Base-by-base conservation (phyloP, 2,888 invertebrate species). In the Mayetiola destructor region DNA sequence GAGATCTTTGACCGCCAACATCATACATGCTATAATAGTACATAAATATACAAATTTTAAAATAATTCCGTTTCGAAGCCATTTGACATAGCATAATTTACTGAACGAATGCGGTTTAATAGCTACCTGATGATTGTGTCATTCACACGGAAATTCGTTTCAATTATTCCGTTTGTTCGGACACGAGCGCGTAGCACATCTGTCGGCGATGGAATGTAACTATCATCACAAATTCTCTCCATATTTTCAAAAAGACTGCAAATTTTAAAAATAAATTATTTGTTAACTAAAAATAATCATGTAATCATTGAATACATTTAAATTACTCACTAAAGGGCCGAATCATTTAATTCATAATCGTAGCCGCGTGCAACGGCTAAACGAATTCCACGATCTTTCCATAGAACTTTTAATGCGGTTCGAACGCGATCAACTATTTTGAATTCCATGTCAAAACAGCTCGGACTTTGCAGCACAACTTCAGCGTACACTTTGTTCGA, bases 321-420 rank as follows among this genome's bases (percentile, higher is more conserved):
- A n/a, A n/a, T n/a, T 23, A 74, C 78, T 74, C 72, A 80, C 80
- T 80, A 81, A 60, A 80, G 72, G 48, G 81, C 81, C 1, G 80
- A 81, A 68, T 81, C 81, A 64, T 81, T 81, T 30, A 81, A 70
- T 65, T 81, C 80, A 65, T 80, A 81, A 64, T 81, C 81, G 64
- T 80, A 81, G 36, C 81, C 81, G 63, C 80, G 68, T n/a, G 79
- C 77, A 1, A 81, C 80, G 21, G 80, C 80, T 42, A 78, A 67
- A 39, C 80, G 68, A 9, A 81, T 78, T 8, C 81, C 81, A 60
- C 79, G 69, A 67, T 81, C 81, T 58, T 77, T 76, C 81, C 81
- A 81, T 14, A 81, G 68, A 16, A 75, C 73, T 65, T 76, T 76
- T 27, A 81, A 67, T 1, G 77, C 75, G 56, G 70, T 70, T 12